Percentiles rank a stretch among this genome's conserved stretches.
These are phyloP conservation scores for Eupleurogrammus muticus DNA, from an alignment of 2,797 vertebrate species.

Conservation along the genomic window DNA sequence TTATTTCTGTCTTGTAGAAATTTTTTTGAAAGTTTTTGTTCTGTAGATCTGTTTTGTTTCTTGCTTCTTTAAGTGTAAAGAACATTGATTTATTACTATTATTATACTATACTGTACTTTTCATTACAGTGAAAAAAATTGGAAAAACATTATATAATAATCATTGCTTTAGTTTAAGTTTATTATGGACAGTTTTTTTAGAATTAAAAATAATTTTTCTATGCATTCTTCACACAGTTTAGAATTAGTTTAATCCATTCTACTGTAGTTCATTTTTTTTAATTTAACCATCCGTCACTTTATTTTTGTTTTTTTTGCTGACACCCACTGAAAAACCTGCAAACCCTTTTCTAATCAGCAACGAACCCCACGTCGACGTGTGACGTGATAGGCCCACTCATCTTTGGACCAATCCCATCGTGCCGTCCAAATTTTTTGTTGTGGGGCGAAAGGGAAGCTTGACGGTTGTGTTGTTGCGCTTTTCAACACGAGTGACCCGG, in stretches of 20 bases:
- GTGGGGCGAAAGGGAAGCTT: constrained; percentile 56
- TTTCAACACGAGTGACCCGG: constrained; percentile 65
- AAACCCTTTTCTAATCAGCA: constrained; percentile 36
- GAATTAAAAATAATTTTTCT: not conserved
- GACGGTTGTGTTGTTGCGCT: constrained; percentile 36
- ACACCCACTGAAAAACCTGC: constrained; percentile 20
- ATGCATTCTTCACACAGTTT: constrained; percentile 5
- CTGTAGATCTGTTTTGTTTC: not conserved
- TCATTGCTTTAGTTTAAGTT: not conserved
- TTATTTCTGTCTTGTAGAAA: constrained; percentile 2
- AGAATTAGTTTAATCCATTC: not conserved
- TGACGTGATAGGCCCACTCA: constrained; percentile 64
- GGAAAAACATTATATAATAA: not conserved
- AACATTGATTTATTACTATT: constrained; percentile 1
- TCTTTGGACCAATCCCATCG: constrained; percentile 70
- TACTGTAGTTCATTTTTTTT: not conserved
- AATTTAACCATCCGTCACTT: not conserved
- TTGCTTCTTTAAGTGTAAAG: not conserved
- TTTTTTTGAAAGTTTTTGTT: not conserved
- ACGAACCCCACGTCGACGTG: constrained; percentile 39
- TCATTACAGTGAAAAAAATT: not conserved
- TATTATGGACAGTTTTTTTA: not conserved
- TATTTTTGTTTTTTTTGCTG: constrained; percentile 9
- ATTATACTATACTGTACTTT: constrained; percentile 4
- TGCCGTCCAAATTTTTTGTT: constrained; percentile 63